Conservation (phyloP, 92 coral and sea anemone genomes). For the Phenganax subtilis region DNA sequence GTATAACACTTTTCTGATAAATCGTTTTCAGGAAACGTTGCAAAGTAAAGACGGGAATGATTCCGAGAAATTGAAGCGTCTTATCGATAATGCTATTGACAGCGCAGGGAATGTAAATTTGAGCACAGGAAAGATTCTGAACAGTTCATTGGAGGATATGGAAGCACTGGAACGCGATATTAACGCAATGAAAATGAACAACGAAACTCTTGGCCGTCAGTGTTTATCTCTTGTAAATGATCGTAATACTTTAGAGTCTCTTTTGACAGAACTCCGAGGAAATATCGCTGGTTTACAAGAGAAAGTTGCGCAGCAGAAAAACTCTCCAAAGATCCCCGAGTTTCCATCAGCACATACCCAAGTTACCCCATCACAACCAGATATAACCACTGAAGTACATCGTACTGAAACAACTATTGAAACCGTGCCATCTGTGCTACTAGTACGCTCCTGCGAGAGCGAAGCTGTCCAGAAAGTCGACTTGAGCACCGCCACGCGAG, state of each 20-base stretch:
- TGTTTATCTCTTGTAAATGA: constrained; percentile 38
- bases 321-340: not conserved
- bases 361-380: not conserved
- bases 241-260: constrained; percentile 14
- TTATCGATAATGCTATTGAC: constrained; percentile 34
- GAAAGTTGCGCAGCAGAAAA: constrained; percentile 6
- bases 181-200: constrained; percentile 32
- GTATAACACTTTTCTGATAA: not conserved
- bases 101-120: constrained; percentile 11
- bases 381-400: constrained; percentile 15
- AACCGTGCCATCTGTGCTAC: not conserved
- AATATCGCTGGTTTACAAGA: constrained; percentile 39
- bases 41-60: not conserved
- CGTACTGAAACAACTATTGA: constrained; percentile 2
- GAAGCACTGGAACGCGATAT: constrained; percentile 35
- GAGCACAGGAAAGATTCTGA: constrained; percentile 20
- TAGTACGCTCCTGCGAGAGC: constrained; percentile 12
- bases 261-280: constrained; percentile 24
- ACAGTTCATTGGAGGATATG: constrained; percentile 28
- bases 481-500: not conserved
- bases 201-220: constrained; percentile 30
- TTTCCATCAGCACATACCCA: not conserved
- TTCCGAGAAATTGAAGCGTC: not conserved
- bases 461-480: constrained; percentile 18
- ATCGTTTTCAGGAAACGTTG: constrained; percentile 9